A percentile compares a stretch with the other conserved stretches of the same genome.
phyloP scores from a whole-genome alignment of 2,888 invertebrate species.

The Eutolmus rufibarbis region DNA sequence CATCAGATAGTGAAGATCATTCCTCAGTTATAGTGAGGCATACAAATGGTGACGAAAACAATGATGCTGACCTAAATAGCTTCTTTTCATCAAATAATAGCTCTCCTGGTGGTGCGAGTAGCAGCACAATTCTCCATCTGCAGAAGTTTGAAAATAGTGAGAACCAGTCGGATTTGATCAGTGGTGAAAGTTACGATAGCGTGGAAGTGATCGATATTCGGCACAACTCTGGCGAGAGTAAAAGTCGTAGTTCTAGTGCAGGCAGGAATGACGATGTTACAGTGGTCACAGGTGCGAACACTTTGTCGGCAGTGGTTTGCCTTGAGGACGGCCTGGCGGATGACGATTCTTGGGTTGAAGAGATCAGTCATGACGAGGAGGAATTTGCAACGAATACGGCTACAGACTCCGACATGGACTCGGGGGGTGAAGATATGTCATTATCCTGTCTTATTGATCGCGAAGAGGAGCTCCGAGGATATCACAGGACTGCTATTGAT shows the following conservation, averaged over 20 bases:
- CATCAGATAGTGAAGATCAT: conserved; percentile 58
- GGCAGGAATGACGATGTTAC: conserved; percentile 66
- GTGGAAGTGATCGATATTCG: conserved; percentile 26
- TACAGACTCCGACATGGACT: conserved; percentile 71
- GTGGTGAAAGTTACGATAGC: conserved; percentile 41
- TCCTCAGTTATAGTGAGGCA: conserved; percentile 68
- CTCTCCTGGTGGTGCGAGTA: conserved; percentile 56
- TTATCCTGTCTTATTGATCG: conserved; percentile 70
- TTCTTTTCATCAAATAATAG: conserved; percentile 60
- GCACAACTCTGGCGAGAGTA: conserved; percentile 39
- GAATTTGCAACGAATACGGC: conserved; percentile 67
- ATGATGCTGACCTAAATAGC: conserved; percentile 52
- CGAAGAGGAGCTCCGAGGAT: conserved; percentile 83
- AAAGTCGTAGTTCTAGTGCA: conserved; percentile 46
- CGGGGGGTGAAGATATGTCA: conserved; percentile 72
- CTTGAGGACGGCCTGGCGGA: conserved; percentile 88
- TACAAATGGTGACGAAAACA: conserved; percentile 63
- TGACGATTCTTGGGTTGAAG: conserved; percentile 92
- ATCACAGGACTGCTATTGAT: conserved; percentile 82
- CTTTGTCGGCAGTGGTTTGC: conserved; percentile 75
- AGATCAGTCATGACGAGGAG: conserved; percentile 81
- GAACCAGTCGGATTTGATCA: not conserved
- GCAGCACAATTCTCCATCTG: not conserved
- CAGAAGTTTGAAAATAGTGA: not conserved
- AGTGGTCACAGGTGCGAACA: conserved; percentile 74